Percentiles rank a stretch among this genome's conserved stretches.
Conservation (phyloP, 2,888 invertebrate species). For the Cheilosia grossa region DNA sequence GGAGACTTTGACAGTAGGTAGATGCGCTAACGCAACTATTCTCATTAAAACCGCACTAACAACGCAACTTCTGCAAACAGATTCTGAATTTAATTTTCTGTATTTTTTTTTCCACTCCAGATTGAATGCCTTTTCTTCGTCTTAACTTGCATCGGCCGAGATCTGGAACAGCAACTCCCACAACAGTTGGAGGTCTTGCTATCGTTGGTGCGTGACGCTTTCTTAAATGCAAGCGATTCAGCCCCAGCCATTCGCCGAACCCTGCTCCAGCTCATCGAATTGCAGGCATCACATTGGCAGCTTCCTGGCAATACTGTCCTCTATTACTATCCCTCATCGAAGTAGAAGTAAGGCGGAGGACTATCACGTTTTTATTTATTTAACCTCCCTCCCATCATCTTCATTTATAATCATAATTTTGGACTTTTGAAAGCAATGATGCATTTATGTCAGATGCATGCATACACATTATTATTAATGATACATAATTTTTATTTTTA, state of each 20-base stretch:
- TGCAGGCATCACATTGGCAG: slow-evolving; percentile 96
- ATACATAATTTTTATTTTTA: background rate
- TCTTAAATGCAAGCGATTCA: slow-evolving; percentile 89
- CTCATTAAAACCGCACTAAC: no score
- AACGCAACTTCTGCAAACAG: background rate
- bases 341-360: slow-evolving; percentile 79
- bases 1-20: no score
- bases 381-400: slow-evolving; percentile 27
- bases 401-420: slow-evolving; percentile 48
- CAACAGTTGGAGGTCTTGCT: slow-evolving; percentile 91
- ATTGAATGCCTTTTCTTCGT: slow-evolving; percentile 95
- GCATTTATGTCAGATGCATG: slow-evolving; percentile 72
- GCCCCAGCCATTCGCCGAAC: slow-evolving; percentile 92
- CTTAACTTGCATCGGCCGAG: slow-evolving; percentile 93
- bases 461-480: slow-evolving; percentile 45
- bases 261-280: slow-evolving; percentile 93
- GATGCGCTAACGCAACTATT: no score
- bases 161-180: slow-evolving; percentile 92
- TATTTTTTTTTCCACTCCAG: slow-evolving; percentile 82
- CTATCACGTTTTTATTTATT: background rate
- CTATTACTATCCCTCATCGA: slow-evolving; percentile 91
- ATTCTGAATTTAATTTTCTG: background rate
- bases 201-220: slow-evolving; percentile 92
- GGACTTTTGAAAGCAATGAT: slow-evolving; percentile 63
- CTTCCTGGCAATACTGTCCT: slow-evolving; percentile 94